Base-by-base conservation (phyloP, 2,888 invertebrate species). In the Perizoma affinitatum region DNA sequence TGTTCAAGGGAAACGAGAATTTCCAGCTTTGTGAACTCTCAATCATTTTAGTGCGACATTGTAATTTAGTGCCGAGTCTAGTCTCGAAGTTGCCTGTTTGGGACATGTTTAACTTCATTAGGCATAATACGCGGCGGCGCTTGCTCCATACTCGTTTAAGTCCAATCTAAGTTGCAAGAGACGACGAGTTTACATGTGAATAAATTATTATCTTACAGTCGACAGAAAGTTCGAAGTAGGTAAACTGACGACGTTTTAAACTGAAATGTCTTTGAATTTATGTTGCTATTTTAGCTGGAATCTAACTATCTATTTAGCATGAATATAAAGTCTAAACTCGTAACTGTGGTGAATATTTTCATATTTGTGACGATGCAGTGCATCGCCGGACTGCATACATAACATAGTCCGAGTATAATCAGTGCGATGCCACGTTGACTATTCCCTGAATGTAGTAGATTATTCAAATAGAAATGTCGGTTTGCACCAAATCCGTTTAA, bases 101-200 rank as follows among this genome's bases (percentile, higher is more conserved):
- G n/a, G n/a, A n/a, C n/a, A n/a, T n/a, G n/a, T n/a, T 90, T 89
- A 90, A 91, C 87, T 90, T 89, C 89, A 90, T 91, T 90, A 90
- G 86, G 84, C 86, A 88, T 89, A 88, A 89, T 89, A 88, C 85
- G 77, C 74, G 69, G 68, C 78, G 87, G 69, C 78, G 86, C 80
- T 86, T 82, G 81, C 86, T 85, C 86, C 87, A 85, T 90, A 87
- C 90, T 90, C 90, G 87, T 90, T 92, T 90, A 92, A 91, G 90
- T 89, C 88, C 90, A 92, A 92, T 92, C 89, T 91, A 92, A 92
- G 90, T 90, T 90, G 80, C 75, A 83, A 75, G 80, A 75, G 82
- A 80, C 80, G 83, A 83, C 82, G 83, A 87, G 85, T 89, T 90
- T 88, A 84, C 86, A 84, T 86, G 87, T 91, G 88, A 91, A 92